phyloP scores from a whole-genome alignment of 2,797 vertebrate species.

The Manis javanica region DNA sequence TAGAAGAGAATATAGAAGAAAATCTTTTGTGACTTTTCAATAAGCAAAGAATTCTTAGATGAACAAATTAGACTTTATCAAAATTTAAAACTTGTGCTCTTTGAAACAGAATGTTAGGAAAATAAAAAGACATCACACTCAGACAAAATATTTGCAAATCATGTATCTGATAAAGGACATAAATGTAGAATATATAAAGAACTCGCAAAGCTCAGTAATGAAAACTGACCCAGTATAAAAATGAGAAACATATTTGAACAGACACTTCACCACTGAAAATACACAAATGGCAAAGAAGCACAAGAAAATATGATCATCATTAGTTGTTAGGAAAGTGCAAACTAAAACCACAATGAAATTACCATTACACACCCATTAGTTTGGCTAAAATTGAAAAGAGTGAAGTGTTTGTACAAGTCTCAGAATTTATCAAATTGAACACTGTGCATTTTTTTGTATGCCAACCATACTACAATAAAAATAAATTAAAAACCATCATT shows the following conservation, averaged over 20 bases:
- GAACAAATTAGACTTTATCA: background rate
- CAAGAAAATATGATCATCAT: background rate
- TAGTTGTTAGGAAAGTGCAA: conserved; percentile 11
- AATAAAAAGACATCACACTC: background rate
- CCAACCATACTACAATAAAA: background rate
- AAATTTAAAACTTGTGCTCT: background rate
- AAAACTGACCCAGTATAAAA: background rate
- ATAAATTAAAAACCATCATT: background rate
- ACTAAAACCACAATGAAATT: background rate
- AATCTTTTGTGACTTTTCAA: background rate
- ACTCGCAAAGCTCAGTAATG: background rate
- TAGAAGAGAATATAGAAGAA: background rate
- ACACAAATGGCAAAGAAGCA: background rate
- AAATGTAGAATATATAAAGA: background rate
- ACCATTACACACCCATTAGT: background rate
- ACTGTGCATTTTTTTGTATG: background rate
- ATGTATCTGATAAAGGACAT: background rate
- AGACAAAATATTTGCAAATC: background rate
- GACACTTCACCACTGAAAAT: background rate
- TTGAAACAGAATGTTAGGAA: background rate
- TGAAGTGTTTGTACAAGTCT: background rate
- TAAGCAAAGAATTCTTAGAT: background rate
- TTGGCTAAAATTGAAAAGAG: conserved; percentile 1
- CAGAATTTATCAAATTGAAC: background rate
- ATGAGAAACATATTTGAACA: background rate